Conservation (phyloP, 2,888 invertebrate genomes). For the Eilema depressum region DNA sequence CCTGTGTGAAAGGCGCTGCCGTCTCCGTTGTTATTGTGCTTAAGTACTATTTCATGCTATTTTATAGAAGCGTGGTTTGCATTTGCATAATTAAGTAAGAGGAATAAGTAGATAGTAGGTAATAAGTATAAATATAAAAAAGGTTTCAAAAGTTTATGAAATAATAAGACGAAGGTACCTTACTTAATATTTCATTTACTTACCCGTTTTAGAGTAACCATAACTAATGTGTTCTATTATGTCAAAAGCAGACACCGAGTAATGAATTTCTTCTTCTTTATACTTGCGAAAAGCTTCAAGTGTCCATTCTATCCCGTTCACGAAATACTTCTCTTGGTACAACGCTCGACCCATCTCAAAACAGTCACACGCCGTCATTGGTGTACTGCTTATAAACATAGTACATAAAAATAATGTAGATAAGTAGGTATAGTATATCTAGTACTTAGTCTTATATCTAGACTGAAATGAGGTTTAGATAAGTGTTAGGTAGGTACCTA, state of each 20-base stretch:
- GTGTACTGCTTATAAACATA: slow-evolving; percentile 76
- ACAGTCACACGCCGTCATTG: slow-evolving; percentile 95
- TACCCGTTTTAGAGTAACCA: slow-evolving; percentile 10
- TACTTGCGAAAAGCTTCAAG: slow-evolving; percentile 93
- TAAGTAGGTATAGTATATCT: no score
- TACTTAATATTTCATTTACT: background rate
- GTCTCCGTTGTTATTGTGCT: no score
- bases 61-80: no score
- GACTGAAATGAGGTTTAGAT: background rate
- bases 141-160: no score
- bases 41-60: no score
- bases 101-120: no score
- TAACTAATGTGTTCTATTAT: slow-evolving; percentile 89
- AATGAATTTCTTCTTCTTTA: slow-evolving; percentile 78
- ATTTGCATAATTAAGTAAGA: no score
- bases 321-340: slow-evolving; percentile 96
- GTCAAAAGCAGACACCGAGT: slow-evolving; percentile 91
- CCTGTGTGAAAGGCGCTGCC: no score
- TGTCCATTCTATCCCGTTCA: slow-evolving; percentile 98
- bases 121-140: no score
- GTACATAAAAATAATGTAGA: no score
- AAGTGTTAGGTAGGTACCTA: background rate
- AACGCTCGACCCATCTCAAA: slow-evolving; percentile 97
- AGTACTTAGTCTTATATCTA: no score
- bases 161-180: no score